A percentile compares a stretch with the other conserved stretches of the same genome.
These are phyloP conservation scores for Cyrtorhinus lividipennis DNA, from an alignment of 1,140 invertebrate genomes.

Conservation along the genomic window DNA sequence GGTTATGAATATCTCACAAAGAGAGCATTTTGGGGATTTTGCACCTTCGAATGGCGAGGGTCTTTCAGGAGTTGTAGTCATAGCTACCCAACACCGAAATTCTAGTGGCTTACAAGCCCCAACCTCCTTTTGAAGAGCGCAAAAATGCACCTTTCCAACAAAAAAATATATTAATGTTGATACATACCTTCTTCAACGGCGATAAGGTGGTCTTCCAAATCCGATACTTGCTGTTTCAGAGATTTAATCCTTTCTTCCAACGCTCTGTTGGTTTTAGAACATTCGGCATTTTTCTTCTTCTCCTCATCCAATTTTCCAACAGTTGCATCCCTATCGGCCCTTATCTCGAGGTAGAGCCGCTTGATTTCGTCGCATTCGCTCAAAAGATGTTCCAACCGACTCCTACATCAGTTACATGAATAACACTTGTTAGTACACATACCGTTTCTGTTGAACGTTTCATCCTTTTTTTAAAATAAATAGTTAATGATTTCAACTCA, in stretches of 20 bases:
- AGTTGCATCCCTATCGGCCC: background rate
- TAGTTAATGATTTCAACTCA: background rate
- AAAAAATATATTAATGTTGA: no score
- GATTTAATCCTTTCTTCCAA: slow-evolving; percentile 1
- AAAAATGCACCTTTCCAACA: no score
- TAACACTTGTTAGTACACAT: background rate
- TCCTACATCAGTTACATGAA: no score
- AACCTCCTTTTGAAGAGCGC: no score
- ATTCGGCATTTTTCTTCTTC: slow-evolving; percentile 9
- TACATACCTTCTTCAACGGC: slow-evolving; percentile 7
- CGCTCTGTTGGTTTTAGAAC: background rate
- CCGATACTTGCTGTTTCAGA: slow-evolving; percentile 1
- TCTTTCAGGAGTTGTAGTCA: no score
- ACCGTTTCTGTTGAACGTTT: background rate
- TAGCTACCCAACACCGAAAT: no score
- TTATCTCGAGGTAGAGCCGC: slow-evolving; percentile 11
- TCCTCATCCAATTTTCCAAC: slow-evolving; percentile 11
- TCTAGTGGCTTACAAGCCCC: no score
- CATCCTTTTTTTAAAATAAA: no score
- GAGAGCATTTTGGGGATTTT: no score
- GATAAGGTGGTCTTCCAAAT: slow-evolving; percentile 13
- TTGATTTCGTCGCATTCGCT: slow-evolving; percentile 16
- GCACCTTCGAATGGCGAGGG: no score
- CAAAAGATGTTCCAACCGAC: slow-evolving; percentile 7
- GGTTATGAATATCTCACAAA: no score